These are phyloP conservation scores for Parelbella ahira DNA, from an alignment of 2,888 invertebrate species.

Conservation along the genomic window DNA sequence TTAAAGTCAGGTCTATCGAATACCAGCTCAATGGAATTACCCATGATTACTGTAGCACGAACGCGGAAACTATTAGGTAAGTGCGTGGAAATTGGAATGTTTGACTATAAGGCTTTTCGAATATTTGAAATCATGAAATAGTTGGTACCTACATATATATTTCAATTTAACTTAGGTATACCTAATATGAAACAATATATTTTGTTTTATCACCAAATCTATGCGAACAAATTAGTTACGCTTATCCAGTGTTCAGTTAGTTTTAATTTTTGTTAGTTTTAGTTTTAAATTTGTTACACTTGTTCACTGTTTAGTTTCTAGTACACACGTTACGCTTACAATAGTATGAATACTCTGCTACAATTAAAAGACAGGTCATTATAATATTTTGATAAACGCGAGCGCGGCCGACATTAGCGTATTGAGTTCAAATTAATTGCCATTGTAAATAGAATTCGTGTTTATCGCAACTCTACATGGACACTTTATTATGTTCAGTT, in stretches of 20 bases:
- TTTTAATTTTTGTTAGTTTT: too few relatives aligned
- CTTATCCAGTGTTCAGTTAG: too few relatives aligned
- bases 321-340: too few relatives aligned
- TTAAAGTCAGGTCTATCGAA: too few relatives aligned
- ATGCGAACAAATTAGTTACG: too few relatives aligned
- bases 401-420: constrained; percentile 16
- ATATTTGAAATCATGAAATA: constrained; percentile 13
- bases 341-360: constrained; percentile 6
- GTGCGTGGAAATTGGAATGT: constrained; percentile 19
- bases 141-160: too few relatives aligned
- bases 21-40: neutral
- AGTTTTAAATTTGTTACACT: too few relatives aligned
- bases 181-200: too few relatives aligned
- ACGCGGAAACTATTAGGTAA: constrained; percentile 21
- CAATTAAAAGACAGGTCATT: constrained; percentile 16
- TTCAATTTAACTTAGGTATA: too few relatives aligned
- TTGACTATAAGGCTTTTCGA: constrained; percentile 9
- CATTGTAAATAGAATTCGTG: constrained; percentile 21
- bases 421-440: constrained; percentile 21
- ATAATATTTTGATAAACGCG: constrained; percentile 20
- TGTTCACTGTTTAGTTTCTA: too few relatives aligned
- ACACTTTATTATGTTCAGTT: constrained; percentile 8
- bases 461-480: constrained; percentile 17
- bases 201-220: too few relatives aligned
- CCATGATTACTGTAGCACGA: constrained; percentile 9